phyloP scores from a whole-genome alignment of 1,140 invertebrate genomes.

The Papilio machaon region DNA sequence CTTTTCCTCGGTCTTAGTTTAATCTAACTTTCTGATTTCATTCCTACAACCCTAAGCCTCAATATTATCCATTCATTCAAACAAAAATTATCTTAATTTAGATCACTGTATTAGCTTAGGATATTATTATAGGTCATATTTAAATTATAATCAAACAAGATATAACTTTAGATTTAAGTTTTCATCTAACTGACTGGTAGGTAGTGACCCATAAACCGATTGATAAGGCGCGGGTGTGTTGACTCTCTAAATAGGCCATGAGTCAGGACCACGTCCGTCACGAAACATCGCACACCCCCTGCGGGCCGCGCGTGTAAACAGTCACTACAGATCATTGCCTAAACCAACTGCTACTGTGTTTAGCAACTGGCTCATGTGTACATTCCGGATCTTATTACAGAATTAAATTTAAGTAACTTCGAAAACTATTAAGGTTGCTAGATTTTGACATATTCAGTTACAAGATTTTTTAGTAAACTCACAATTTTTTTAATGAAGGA shows the following conservation, averaged over 20 bases:
- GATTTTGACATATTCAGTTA: too few species aligned
- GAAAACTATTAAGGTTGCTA: neutral
- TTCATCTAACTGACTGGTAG: neutral
- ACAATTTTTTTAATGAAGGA: neutral
- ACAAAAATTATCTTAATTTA: neutral
- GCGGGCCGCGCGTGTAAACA: constrained; percentile 16
- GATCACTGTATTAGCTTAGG: neutral
- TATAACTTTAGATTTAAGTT: neutral
- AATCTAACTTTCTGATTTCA: neutral
- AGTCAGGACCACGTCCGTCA: constrained; percentile 18
- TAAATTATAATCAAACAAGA: constrained; percentile 14
- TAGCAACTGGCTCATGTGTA: neutral
- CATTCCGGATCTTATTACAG: neutral
- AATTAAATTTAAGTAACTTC: neutral
- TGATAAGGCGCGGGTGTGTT: constrained; percentile 13
- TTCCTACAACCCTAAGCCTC: neutral
- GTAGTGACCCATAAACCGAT: constrained; percentile 28
- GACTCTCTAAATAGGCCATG: constrained; percentile 31
- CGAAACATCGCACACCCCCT: constrained; percentile 7
- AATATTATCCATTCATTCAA: neutral
- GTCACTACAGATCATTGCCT: constrained; percentile 23
- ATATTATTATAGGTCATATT: neutral
- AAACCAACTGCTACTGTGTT: constrained; percentile 27
- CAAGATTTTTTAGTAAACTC: too few species aligned
- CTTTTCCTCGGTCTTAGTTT: neutral